Evolutionary conservation across 35 echinoderm and acorn worm species (phyloP), one percentile per base, ranked within the genome.

Genomic region (Diadema setosum): DNA sequence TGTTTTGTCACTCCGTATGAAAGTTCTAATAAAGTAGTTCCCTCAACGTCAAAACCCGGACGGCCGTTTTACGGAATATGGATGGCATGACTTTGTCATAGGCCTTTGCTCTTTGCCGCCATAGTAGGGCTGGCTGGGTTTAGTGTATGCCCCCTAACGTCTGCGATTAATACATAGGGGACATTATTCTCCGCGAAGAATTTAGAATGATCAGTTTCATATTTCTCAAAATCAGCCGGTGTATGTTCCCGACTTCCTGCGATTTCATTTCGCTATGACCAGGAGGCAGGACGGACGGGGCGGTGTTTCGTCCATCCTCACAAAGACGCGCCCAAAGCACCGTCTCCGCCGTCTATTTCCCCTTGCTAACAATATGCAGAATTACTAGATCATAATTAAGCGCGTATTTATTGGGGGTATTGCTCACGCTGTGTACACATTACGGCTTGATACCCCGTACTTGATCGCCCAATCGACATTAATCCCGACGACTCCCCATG

Each of bases 351-450:
- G 48, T 52, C 48, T n/a, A n/a, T n/a, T 63, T 75, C 69, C 36
- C 30, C 14, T 26, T 26, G 35, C 39, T 36, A 5, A 3, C 33
- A 39, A 73, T 25, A 78, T 36, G 39, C 73, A 43, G 44, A 44
- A 78, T 78, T 78, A 78, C 73, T 78, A 42, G 73, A 78, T 78
- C 73, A 78, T 78, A 78, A 78, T 78, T 78, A 78, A 78, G 18
- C 39, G 73, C n/a, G 73, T 44, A 78, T 78, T 78, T 36, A 44
- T 78, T n/a, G 73, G 34, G 73, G 33, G 37, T 44, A 78, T 6
- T 16, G 26, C 33, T 44, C 40, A 78, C 36, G 27, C 73, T 25
- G 17, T 78, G 40, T 21, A 78, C 73, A 44, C 73, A 78, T 78
- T 42, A 78, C 29, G 21, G 24, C 5, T 6, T 78, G 44, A 78